Evolutionary conservation across 2,113 vertebrate species (phyloP).

Genomic region (Phaethornis superciliosus): DNA sequence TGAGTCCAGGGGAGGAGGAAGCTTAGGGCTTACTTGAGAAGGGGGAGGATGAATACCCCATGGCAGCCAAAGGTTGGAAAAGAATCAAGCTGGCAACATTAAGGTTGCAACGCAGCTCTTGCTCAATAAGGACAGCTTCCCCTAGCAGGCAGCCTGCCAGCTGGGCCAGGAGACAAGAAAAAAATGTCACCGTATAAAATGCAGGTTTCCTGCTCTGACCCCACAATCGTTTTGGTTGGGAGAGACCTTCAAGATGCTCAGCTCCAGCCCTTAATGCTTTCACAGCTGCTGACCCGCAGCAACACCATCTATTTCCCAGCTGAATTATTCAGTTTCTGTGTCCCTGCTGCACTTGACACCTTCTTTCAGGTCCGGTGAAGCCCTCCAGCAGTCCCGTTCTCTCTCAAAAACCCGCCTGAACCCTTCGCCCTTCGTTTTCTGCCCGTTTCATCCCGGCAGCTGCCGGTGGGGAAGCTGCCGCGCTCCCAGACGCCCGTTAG

Average conservation of each 20-base stretch:
- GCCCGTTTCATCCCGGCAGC: not conserved
- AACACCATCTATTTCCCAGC: accelerated
- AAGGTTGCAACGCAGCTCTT: not conserved
- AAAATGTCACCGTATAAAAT: accelerated
- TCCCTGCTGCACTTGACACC: not conserved
- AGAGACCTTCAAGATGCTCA: too few species aligned
- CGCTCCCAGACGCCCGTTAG: accelerated
- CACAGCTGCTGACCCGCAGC: not conserved
- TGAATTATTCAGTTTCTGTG: not conserved
- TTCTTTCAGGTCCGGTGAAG: accelerated
- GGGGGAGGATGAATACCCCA: not conserved
- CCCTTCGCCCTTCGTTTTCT: too few species aligned
- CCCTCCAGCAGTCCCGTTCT: not conserved
- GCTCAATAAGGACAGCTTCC: accelerated
- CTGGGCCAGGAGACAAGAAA: not conserved
- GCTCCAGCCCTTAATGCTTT: not conserved
- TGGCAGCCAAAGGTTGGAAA: too few species aligned
- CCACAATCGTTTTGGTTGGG: too few species aligned
- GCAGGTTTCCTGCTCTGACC: accelerated
- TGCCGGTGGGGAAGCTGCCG: not conserved
- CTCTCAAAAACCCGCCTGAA: not conserved
- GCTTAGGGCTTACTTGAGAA: not conserved
- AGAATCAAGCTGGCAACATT: not conserved
- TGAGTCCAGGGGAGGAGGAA: not conserved
- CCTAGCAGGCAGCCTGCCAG: not conserved